These are phyloP conservation scores for Myotis daubentonii DNA, from an alignment of 2,797 vertebrate species.

Conservation along the genomic window DNA sequence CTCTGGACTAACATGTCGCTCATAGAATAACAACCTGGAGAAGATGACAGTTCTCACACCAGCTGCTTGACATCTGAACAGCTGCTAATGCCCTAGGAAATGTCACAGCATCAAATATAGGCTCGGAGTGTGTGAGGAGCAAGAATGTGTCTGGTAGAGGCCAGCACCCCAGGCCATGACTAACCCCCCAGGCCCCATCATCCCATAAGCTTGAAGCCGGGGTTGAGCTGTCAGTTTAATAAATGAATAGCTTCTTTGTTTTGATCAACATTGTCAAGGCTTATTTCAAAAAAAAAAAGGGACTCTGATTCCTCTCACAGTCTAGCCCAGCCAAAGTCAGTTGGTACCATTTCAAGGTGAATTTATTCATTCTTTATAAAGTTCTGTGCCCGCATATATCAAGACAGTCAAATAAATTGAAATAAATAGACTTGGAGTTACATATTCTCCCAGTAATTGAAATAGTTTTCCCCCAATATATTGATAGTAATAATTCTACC, in stretches of 20 bases:
- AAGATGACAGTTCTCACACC: constrained; percentile 81
- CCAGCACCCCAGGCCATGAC: constrained; percentile 82
- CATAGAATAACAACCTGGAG: constrained; percentile 74
- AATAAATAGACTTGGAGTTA: constrained; percentile 91
- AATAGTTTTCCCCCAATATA: constrained; percentile 87
- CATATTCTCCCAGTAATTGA: constrained; percentile 88
- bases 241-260: constrained; percentile 87
- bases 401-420: constrained; percentile 91
- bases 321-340: constrained; percentile 86
- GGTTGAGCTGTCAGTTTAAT: constrained; percentile 88
- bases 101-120: constrained; percentile 83
- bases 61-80: constrained; percentile 85
- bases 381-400: constrained; percentile 86
- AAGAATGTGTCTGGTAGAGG: constrained; percentile 78
- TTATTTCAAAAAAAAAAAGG: constrained; percentile 83
- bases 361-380: constrained; percentile 90
- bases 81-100: constrained; percentile 86
- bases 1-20: constrained; percentile 79
- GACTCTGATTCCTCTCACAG: constrained; percentile 85
- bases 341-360: constrained; percentile 90
- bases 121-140: constrained; percentile 76
- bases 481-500: constrained; percentile 87
- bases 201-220: constrained; percentile 80
- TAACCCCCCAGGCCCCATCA: constrained; percentile 84
- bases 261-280: constrained; percentile 89